phyloP scores from a whole-genome alignment of 2,113 vertebrate species.

The Nycticorax nycticorax region DNA sequence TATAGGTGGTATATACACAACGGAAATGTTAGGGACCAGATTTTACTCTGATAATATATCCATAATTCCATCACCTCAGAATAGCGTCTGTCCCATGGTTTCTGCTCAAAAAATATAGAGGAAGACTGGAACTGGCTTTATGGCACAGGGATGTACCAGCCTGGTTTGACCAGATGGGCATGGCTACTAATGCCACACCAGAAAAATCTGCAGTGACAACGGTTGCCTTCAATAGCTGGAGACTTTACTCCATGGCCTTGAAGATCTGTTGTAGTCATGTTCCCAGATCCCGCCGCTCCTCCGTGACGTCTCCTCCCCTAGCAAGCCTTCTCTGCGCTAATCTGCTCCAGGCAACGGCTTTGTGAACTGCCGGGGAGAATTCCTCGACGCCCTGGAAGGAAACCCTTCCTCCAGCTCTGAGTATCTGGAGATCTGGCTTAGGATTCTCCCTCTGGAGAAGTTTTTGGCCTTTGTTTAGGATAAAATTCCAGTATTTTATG shows the following conservation, averaged over 20 bases:
- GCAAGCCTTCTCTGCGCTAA: neutral
- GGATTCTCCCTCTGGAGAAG: slow-evolving; percentile 22
- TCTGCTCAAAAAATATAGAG: neutral
- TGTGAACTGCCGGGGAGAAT: neutral
- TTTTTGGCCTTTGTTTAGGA: neutral
- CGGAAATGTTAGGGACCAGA: neutral
- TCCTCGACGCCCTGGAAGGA: neutral
- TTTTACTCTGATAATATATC: slow-evolving; percentile 5
- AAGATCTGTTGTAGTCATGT: neutral
- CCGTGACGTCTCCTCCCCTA: neutral
- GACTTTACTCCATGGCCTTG: neutral
- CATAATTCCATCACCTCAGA: neutral
- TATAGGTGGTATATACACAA: neutral
- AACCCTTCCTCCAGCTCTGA: neutral
- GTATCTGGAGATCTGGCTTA: neutral
- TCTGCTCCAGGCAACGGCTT: neutral
- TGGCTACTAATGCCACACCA: neutral
- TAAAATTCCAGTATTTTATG: slow-evolving; percentile 62
- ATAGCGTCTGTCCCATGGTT: neutral
- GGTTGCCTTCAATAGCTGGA: neutral
- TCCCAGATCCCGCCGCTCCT: neutral
- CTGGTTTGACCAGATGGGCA: neutral
- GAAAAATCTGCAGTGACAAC: neutral
- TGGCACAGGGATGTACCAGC: neutral
- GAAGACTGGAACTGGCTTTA: neutral